Conservation (phyloP, 1,140 invertebrate genomes). For the Streblospio benedicti region DNA sequence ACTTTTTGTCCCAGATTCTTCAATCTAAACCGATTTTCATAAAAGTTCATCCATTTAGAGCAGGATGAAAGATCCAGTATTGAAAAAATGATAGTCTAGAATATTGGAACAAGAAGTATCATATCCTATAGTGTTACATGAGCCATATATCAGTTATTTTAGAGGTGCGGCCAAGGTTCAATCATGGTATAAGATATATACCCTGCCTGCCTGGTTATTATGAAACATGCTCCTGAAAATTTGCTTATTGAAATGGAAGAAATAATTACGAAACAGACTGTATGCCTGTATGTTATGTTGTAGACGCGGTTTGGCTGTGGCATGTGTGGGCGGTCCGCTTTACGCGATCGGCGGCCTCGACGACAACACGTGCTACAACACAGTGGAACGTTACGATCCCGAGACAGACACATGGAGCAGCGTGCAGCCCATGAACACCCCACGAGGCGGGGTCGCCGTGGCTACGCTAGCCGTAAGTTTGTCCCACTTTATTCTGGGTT, state of each 20-base stretch:
- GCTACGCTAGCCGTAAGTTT: slow-evolving; percentile 39
- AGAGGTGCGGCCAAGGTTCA: too few species aligned
- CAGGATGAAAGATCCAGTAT: too few species aligned
- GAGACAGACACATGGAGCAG: slow-evolving; percentile 37
- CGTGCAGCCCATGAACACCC: slow-evolving; percentile 45
- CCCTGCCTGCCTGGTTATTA: too few species aligned
- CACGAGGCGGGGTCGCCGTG: slow-evolving; percentile 47
- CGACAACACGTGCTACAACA: slow-evolving; percentile 42
- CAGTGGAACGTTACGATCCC: slow-evolving; percentile 44
- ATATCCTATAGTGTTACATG: too few species aligned
- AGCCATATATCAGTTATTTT: too few species aligned
- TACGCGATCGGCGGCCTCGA: slow-evolving; percentile 48
- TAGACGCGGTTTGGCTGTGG: slow-evolving; percentile 46
- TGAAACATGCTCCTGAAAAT: too few species aligned
- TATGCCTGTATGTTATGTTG: not conserved
- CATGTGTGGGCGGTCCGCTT: slow-evolving; percentile 42
- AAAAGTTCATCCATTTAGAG: too few species aligned
- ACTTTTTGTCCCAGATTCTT: too few species aligned
- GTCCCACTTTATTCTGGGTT: not conserved
- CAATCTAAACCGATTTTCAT: too few species aligned
- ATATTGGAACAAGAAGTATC: too few species aligned
- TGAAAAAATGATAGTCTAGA: too few species aligned
- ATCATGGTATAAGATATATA: too few species aligned
- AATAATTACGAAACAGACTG: not conserved
- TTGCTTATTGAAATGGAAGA: not conserved